These are phyloP conservation scores for Anarrhichthys ocellatus DNA, from an alignment of 2,113 vertebrate species.

Conservation along the genomic window DNA sequence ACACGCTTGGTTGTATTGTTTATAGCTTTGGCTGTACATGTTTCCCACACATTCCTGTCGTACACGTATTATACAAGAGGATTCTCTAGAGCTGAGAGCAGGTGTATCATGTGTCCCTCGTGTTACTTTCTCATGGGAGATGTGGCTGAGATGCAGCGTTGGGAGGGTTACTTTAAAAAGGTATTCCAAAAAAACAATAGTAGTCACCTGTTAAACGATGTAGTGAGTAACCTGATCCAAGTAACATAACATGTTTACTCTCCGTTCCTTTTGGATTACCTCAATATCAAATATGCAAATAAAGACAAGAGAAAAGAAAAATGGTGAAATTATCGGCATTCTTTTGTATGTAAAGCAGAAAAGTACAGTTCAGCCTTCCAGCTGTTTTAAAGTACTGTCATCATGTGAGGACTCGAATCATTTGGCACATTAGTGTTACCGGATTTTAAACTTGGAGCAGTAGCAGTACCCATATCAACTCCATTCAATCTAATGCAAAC, in stretches of 20 bases:
- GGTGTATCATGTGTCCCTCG: constrained; percentile 56
- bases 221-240: not conserved
- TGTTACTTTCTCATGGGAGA: constrained; percentile 51
- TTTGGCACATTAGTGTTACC: not conserved
- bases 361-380: not conserved
- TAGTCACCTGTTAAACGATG: not conserved
- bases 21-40: constrained; percentile 4
- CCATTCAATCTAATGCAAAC: not conserved
- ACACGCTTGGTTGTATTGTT: constrained; percentile 16
- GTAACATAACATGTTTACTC: not conserved
- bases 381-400: not conserved
- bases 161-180: not conserved
- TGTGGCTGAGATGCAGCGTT: not conserved
- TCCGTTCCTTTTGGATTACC: not conserved
- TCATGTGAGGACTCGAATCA: not conserved
- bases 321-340: not conserved
- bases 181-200: not conserved
- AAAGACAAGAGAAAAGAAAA: not conserved
- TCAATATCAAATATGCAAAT: not conserved
- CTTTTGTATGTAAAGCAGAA: not conserved
- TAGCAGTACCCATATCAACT: not conserved
- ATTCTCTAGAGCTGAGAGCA: constrained; percentile 35
- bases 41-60: constrained; percentile 72
- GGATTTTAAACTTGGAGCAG: no score
- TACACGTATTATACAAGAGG: constrained; percentile 2